Base-by-base conservation (phyloP, 2,113 vertebrate genomes). In the Malurus cyaneus region DNA sequence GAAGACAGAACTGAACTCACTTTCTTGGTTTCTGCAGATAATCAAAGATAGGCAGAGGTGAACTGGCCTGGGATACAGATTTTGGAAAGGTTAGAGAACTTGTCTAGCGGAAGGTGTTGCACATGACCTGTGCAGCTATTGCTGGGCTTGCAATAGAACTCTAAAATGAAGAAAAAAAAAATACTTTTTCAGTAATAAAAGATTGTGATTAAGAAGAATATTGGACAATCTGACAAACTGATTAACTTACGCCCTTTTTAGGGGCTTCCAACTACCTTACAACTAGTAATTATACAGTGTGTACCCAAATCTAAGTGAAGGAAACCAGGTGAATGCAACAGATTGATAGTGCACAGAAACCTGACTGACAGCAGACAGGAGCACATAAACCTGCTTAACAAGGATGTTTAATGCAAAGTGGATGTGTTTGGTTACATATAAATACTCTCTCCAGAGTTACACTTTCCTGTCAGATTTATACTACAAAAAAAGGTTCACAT, bases 401-500 rank as follows among this genome's bases (percentile, higher is more conserved):
- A 92, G 66, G 71, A 88, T 82, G 47, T 82, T 89, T 93, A 96
- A 95, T 90, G 62, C 52, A 94, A 96, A 94, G 64, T 73, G 71
- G 50, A 83, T 88, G 50, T 3, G 5, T 93, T 94, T 90, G 76
- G 67, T 94, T 94, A 81, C 76, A 88, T 90, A 86, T 73, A 93
- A 93, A 95, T 86, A 54, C 29, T 80, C 71, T 90, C 47, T 86
- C 71, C 66, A 90, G 72, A 92, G 67, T 88, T 92, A 86, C 41
- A 59, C 50, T 93, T 86, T 73, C 47, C 82, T 93, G 96, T 86
- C 96, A 94, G 59, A 65, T 95, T 95, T 92, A 86, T 94, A 64
- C 90, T 47, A 78, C 52, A 88, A 70, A 92, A 92, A 96, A 94
- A 54, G 62, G 71, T 95, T 96, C 82, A 90, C 47, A 82, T 88